phyloP scores from a whole-genome alignment of 2,888 invertebrate genomes.

The Drosophila yooni region DNA sequence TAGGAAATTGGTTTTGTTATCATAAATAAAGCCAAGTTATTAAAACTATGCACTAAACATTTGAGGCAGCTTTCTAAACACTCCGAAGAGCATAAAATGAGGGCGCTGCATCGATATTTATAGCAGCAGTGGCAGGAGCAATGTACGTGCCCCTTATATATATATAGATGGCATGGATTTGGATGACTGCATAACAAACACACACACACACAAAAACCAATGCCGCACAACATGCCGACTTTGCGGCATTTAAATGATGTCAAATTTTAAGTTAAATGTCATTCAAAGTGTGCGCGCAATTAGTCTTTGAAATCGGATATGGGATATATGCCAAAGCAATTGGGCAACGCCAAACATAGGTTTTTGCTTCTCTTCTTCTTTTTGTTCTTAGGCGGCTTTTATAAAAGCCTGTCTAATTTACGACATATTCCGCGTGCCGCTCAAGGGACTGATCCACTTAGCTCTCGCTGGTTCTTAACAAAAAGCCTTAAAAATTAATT shows the following conservation, averaged over 20 bases:
- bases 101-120: constrained; percentile 59
- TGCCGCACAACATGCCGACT: constrained; percentile 13
- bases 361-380: constrained; percentile 6
- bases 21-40: not conserved
- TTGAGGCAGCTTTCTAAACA: not conserved
- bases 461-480: constrained; percentile 13
- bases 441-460: constrained; percentile 9
- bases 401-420: constrained; percentile 22
- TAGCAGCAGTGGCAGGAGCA: constrained; percentile 62
- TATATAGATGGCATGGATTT: constrained; percentile 36
- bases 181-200: not conserved
- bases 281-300: constrained; percentile 69
- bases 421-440: constrained; percentile 17
- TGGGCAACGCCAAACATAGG: constrained; percentile 12
- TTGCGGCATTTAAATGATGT: constrained; percentile 60
- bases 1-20: not conserved
- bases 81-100: constrained; percentile 45
- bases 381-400: not conserved
- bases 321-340: constrained; percentile 47
- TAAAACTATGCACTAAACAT: not conserved
- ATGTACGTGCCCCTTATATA: constrained; percentile 36
- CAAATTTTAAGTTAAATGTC: constrained; percentile 76
- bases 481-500: constrained; percentile 2
- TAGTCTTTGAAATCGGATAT: constrained; percentile 59
- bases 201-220: constrained; percentile 4